A percentile compares a stretch with the other conserved stretches of the same genome.
These are phyloP conservation scores for Rhabdornis inornatus DNA, from an alignment of 2,113 vertebrate genomes.

Conservation along the genomic window DNA sequence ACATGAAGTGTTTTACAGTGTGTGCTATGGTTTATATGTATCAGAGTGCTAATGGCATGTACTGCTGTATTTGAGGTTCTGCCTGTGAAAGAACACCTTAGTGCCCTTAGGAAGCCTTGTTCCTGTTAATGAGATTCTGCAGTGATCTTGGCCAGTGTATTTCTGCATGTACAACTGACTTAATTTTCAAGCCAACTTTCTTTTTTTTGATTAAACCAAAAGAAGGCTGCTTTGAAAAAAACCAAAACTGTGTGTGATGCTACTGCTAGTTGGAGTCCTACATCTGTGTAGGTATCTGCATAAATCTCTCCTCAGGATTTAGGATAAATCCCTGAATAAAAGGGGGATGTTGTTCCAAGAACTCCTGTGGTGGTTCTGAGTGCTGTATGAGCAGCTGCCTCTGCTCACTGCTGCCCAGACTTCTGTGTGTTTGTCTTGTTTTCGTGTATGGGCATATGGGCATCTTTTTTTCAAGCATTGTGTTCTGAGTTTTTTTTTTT, in stretches of 20 bases:
- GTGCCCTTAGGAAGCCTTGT: neutral
- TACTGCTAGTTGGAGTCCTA: neutral
- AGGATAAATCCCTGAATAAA: neutral
- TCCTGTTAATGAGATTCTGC: neutral
- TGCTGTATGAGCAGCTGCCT: neutral
- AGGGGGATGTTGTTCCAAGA: neutral
- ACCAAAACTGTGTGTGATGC: neutral
- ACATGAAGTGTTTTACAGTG: neutral
- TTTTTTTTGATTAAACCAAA: neutral
- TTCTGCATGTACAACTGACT: neutral
- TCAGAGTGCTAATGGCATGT: neutral
- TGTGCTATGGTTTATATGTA: neutral
- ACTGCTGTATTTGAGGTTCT: neutral
- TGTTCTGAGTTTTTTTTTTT: neutral
- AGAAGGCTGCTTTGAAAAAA: neutral
- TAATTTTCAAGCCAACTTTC: neutral
- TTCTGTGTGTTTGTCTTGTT: neutral
- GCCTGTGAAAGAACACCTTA: neutral
- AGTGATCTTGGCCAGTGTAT: fast-evolving
- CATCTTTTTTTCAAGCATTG: neutral
- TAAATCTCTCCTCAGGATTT: neutral
- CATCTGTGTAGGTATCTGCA: neutral
- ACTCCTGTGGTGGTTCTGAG: neutral
- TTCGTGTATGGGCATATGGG: neutral
- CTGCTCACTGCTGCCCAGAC: neutral